These are phyloP conservation scores for Hipparchia sbordonii DNA, from an alignment of 2,888 invertebrate genomes.

Conservation along the genomic window DNA sequence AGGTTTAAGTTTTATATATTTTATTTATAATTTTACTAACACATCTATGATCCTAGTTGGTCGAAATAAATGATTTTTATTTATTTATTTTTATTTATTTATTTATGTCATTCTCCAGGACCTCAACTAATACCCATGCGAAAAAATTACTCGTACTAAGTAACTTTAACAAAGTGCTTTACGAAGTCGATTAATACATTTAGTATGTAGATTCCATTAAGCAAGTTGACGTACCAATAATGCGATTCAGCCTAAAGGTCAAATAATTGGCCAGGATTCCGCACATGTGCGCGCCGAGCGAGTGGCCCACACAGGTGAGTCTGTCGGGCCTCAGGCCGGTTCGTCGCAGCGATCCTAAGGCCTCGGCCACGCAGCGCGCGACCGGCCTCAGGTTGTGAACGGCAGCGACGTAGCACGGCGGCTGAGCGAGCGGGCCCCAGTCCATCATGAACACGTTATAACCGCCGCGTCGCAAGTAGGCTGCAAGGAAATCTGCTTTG, in stretches of 20 bases:
- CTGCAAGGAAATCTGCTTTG: constrained; percentile 64
- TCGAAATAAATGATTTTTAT: too few species aligned
- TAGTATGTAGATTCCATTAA: not conserved
- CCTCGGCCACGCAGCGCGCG: constrained; percentile 86
- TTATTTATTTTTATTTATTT: too few species aligned
- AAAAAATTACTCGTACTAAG: too few species aligned
- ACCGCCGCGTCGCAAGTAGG: constrained; percentile 87
- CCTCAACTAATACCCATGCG: too few species aligned
- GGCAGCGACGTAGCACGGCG: constrained; percentile 89
- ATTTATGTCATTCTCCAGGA: too few species aligned
- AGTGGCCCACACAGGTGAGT: constrained; percentile 90
- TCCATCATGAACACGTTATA: constrained; percentile 91
- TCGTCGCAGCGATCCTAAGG: constrained; percentile 84
- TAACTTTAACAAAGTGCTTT: too few species aligned
- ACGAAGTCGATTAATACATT: too few species aligned
- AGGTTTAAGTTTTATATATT: too few species aligned
- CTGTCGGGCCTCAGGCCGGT: constrained; percentile 85
- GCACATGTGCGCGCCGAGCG: constrained; percentile 89
- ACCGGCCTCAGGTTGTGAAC: constrained; percentile 89
- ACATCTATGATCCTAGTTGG: too few species aligned
- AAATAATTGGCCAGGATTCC: constrained; percentile 89
- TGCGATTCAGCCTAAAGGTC: constrained; percentile 87
- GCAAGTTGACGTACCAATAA: constrained; percentile 80
- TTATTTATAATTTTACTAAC: too few species aligned
- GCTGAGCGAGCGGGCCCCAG: constrained; percentile 88